phyloP scores from a whole-genome alignment of 2,113 vertebrate species.

The Potamarius usumacintae region DNA sequence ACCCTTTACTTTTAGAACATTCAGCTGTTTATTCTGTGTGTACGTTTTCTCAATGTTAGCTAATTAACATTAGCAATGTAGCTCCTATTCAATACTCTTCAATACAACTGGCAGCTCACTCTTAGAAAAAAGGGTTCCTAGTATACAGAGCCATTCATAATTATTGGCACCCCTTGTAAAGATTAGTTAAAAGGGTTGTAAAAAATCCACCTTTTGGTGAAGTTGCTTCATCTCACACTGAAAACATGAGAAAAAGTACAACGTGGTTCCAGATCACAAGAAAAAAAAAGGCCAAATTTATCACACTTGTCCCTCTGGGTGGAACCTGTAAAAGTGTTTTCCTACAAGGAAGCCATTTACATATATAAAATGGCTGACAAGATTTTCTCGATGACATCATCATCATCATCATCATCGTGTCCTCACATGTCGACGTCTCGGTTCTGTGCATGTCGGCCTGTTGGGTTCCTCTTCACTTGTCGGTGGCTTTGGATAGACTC shows the following conservation, averaged over 20 bases:
- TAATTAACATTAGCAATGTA: not conserved
- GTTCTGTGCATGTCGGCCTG: not conserved
- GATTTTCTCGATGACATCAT: not conserved
- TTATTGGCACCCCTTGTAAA: too few species aligned
- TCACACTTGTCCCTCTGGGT: not conserved
- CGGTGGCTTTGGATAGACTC: not conserved
- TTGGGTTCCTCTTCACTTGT: not conserved
- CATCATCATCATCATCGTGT: too few species aligned
- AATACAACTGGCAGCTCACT: not conserved
- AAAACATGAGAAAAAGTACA: too few species aligned
- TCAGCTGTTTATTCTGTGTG: not conserved
- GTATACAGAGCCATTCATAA: too few species aligned
- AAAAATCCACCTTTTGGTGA: too few species aligned
- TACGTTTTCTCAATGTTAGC: not conserved
- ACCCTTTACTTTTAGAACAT: not conserved
- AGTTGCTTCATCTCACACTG: too few species aligned
- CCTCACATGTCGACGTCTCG: not conserved
- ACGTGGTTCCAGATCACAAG: not conserved
- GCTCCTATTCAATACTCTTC: not conserved
- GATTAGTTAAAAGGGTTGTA: too few species aligned
- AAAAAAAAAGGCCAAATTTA: not conserved
- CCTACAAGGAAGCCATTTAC: not conserved
- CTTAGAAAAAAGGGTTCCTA: too few species aligned
- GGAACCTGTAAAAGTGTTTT: not conserved
- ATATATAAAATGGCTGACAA: not conserved